Conservation (phyloP, 2,797 vertebrate genomes). For the Pelochelys cantorii region DNA sequence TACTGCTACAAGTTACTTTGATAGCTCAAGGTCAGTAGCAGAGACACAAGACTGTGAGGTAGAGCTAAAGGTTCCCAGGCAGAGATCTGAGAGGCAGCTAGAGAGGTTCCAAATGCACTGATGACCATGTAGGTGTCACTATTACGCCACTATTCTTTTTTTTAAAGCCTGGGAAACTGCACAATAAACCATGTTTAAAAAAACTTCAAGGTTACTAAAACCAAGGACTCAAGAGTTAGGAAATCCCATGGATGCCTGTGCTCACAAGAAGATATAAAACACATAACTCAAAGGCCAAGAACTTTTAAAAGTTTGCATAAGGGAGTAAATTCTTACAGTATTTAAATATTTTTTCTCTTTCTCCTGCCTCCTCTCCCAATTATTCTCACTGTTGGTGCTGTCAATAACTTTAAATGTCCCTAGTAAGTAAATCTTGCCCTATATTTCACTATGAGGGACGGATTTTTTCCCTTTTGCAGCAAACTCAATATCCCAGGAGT, state of each 20-base stretch:
- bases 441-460: neutral
- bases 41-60: neutral
- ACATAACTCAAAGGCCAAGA: neutral
- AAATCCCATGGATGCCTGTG: neutral
- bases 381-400: rapidly evolving
- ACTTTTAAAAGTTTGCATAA: neutral
- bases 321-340: neutral
- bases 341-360: neutral
- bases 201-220: neutral
- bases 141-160: neutral
- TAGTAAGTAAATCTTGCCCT: rapidly evolving
- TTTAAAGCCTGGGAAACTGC: neutral
- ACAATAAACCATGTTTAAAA: neutral
- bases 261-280: neutral
- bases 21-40: neutral
- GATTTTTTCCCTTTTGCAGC: neutral
- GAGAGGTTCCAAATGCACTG: neutral
- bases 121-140: neutral
- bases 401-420: rapidly evolving
- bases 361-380: rapidly evolving
- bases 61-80: neutral
- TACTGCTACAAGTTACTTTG: neutral
- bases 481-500: neutral
- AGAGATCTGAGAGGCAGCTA: neutral
- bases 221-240: neutral